Base-by-base conservation (phyloP, 1,140 invertebrate genomes). In the Drosophila cardini region DNA sequence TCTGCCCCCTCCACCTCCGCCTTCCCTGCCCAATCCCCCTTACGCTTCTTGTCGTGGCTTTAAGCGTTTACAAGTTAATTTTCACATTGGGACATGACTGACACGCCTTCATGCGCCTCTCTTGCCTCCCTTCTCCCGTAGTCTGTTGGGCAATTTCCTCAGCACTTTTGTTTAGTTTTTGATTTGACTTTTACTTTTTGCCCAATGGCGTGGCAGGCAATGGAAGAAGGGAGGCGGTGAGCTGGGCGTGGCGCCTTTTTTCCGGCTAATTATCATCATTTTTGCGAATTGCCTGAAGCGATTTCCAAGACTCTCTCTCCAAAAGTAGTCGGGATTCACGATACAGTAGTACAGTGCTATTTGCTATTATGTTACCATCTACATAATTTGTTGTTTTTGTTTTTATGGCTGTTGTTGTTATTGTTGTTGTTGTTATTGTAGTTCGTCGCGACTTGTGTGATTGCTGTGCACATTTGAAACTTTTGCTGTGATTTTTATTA, bases 191-290 rank as follows among this genome's bases (percentile, higher is more conserved):
- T 79, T 82, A 79, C 83, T 87, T 86, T 76, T 87, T 83, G 72
- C 16, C 34, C 36, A 15, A 18, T 48, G 30, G 50, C 42, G 52
- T 11, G 11, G 6, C 21, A 11, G 57, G 50, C 50, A 2, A 0
- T n/a, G 52, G 9, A 9, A 16, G 4, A 6, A 8, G 0, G 34
- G 34, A 2, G 34, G 21, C 21, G 21, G 21, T 5, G 21, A 26
- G 21, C 4, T 26, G 21, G 21, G 21, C 21, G 21, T 43, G 55
- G 15, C 38, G 72, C 50, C 50, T 69, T 68, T 65, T 79, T 83
- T 74, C 68, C 58, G 83, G 83, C 83, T 87, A 87, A 87, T 87
- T 87, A 87, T 87, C 83, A 87, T 87, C 84, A 83, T 87, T 87
- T 87, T 87, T 81, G 83, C 61, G 34, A 76, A 89, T 76, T 70